Percentiles rank a stretch among this genome's conserved stretches.
These are phyloP conservation scores for Cetonia aurata DNA, from an alignment of 2,888 invertebrate genomes.

Conservation along the genomic window DNA sequence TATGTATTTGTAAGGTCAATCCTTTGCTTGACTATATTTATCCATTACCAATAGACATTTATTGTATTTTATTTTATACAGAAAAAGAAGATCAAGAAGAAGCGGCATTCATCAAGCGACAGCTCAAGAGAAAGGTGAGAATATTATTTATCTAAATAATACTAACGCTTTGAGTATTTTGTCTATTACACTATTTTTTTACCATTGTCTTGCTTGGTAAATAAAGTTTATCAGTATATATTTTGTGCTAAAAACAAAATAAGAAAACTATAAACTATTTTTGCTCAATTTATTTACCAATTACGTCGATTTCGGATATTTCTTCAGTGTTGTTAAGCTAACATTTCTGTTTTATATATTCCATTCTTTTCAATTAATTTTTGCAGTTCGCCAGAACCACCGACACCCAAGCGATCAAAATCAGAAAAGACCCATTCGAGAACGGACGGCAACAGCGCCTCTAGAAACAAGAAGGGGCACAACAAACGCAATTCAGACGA, in stretches of 20 bases:
- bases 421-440: constrained; percentile 48
- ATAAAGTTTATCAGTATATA: no score
- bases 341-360: background rate
- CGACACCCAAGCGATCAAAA: constrained; percentile 54
- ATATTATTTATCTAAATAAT: constrained; percentile 36
- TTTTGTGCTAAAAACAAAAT: no score
- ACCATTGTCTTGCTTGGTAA: no score
- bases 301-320: no score
- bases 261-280: no score
- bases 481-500: constrained; percentile 3
- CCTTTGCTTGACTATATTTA: constrained; percentile 4
- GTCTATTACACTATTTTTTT: no score
- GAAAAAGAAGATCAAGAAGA: constrained; percentile 73
- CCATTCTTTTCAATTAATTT: constrained; percentile 17
- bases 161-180: no score
- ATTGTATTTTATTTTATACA: constrained; percentile 58
- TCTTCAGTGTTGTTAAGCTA: no score
- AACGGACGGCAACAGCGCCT: constrained; percentile 9
- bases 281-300: no score
- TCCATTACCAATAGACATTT: background rate
- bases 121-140: constrained; percentile 71
- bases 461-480: constrained; percentile 5
- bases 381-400: constrained; percentile 59
- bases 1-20: background rate
- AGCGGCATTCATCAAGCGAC: constrained; percentile 69